These are phyloP conservation scores for Ophion obscuratus DNA, from an alignment of 2,888 invertebrate genomes.

Conservation along the genomic window DNA sequence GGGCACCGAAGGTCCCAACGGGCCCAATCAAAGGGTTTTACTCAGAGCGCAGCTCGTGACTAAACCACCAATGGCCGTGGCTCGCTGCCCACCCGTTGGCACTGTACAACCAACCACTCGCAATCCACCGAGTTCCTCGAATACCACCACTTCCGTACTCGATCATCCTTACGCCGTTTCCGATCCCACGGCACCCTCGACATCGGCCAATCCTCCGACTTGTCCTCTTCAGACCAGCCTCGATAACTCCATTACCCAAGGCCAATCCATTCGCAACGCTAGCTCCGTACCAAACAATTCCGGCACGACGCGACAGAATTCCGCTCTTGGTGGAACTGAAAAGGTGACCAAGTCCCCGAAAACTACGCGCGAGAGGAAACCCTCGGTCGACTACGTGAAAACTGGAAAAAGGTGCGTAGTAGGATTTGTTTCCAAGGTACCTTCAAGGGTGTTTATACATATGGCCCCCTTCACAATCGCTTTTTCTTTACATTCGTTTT, in stretches of 20 bases:
- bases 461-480: too few relatives aligned
- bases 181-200: slow-evolving; percentile 71
- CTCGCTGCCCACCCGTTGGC: slow-evolving; percentile 85
- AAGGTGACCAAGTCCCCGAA: slow-evolving; percentile 75
- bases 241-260: slow-evolving; percentile 15
- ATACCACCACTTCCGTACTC: slow-evolving; percentile 60
- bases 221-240: background rate
- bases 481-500: too few relatives aligned
- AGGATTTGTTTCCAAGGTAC: too few relatives aligned
- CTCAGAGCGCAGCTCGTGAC: slow-evolving; percentile 88
- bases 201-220: slow-evolving; percentile 61
- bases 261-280: slow-evolving; percentile 18
- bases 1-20: slow-evolving; percentile 87
- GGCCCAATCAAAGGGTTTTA: slow-evolving; percentile 87
- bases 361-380: slow-evolving; percentile 74
- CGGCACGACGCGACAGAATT: slow-evolving; percentile 35
- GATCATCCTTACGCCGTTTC: slow-evolving; percentile 63
- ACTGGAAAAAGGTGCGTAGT: slow-evolving; percentile 72
- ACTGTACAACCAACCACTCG: slow-evolving; percentile 86
- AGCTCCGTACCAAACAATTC: slow-evolving; percentile 51
- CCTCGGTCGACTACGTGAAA: slow-evolving; percentile 75
- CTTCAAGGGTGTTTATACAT: too few relatives aligned
- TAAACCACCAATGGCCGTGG: slow-evolving; percentile 84
- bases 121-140: slow-evolving; percentile 74
- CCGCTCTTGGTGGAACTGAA: slow-evolving; percentile 62